A percentile compares a stretch with the other conserved stretches of the same genome.
Evolutionary conservation across 2,797 vertebrate species (phyloP).

Genomic region (Champsocephalus esox): DNA sequence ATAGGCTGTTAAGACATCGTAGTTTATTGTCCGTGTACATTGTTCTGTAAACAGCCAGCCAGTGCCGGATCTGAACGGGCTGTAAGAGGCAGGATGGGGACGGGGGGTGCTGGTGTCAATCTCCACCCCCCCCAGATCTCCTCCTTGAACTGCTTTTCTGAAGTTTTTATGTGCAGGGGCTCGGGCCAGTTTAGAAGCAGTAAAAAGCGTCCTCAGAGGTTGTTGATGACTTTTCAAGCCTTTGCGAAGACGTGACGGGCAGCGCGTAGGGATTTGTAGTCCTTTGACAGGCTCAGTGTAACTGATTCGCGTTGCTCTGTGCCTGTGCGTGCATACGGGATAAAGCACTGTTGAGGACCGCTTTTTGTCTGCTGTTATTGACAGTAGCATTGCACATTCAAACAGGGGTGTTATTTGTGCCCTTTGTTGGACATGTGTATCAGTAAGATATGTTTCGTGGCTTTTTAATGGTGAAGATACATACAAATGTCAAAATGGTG

Average conservation of each 20-base stretch:
- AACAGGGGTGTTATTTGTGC: slow-evolving; percentile 29
- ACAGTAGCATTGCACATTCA: slow-evolving; percentile 10
- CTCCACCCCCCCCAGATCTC: slow-evolving; percentile 52
- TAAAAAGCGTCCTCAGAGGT: slow-evolving; percentile 80
- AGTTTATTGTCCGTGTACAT: slow-evolving; percentile 46
- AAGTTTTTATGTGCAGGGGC: slow-evolving; percentile 80
- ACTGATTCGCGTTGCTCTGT: slow-evolving; percentile 48
- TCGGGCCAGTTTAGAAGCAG: slow-evolving; percentile 76
- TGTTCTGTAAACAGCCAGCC: slow-evolving; percentile 59
- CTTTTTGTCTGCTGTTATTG: slow-evolving; percentile 42
- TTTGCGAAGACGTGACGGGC: slow-evolving; percentile 67
- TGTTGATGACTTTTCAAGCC: slow-evolving; percentile 84
- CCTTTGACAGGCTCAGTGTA: slow-evolving; percentile 61
- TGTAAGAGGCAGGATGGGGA: slow-evolving; percentile 30
- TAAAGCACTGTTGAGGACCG: slow-evolving; percentile 16
- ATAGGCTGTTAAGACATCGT: slow-evolving; percentile 43
- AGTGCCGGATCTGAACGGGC: slow-evolving; percentile 48
- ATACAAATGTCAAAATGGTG: not conserved
- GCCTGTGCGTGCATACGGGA: slow-evolving; percentile 23
- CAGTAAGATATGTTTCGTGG: not conserved
- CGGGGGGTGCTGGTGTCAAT: slow-evolving; percentile 42
- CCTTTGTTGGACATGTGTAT: not conserved
- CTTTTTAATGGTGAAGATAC: slow-evolving; percentile 5
- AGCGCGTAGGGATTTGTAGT: slow-evolving; percentile 67
- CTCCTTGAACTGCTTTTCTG: slow-evolving; percentile 70